Base-by-base conservation (phyloP, 2,888 invertebrate species). In the Lithosia quadra region DNA sequence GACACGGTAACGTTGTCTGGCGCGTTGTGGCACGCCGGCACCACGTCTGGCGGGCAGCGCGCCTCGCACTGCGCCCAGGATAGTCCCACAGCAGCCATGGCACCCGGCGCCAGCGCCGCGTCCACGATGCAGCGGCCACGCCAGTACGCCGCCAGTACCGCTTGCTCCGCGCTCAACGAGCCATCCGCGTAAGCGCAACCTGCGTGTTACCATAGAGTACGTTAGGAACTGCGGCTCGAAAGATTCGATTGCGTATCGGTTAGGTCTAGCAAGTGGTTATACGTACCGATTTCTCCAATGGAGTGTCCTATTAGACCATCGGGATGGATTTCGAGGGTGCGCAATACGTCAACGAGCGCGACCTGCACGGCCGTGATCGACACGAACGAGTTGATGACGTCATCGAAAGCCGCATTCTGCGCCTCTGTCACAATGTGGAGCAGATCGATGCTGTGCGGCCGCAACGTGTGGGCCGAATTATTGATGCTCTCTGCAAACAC, bases 181-280 rank as follows among this genome's bases (percentile, higher is more conserved):
- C 98, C 99, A 95, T 99, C 99, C 39, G 99, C 99, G 93, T 99
- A 99, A n/a, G 99, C 99, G 91, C 99, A 99, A 2, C 98, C 98
- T 88, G 95, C 5, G 22, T 8, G 18, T 9, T 28, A 15, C 22
- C n/a, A 3, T 1, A 5, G 15, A 39, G 13, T 8, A 13, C 11
- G 13, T 39, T 13, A 39, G 39, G 11, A 13, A 1, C 11, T 11
- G 39, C 8, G 11, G 5, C 5, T 18, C 0, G 1, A 15, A 0
- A 10, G 4, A 39, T 39, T 39, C 2, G 15, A 39, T 39, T 39
- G 15, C 39, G 15, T 39, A 39, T 39, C 39, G 11, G 2, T 39
- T 39, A 13, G 1, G 13, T 15, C 15, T 39, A 39, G 15, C 15
- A 39, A 8, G 39, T 15, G n/a, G n/a, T 5, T 9, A 39, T 28